phyloP scores from a whole-genome alignment of 2,888 invertebrate genomes.

The Eupelmus urozonus region DNA sequence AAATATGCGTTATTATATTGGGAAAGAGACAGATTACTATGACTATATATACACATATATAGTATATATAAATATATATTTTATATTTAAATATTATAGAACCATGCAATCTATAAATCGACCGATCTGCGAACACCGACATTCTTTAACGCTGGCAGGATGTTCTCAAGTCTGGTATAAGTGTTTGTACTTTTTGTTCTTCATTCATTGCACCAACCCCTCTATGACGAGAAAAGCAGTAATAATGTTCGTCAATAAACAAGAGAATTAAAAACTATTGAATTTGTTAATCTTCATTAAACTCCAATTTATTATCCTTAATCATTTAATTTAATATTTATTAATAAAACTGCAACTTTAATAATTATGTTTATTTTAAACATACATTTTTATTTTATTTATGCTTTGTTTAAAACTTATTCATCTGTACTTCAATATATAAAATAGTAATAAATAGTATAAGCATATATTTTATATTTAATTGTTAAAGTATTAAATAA shows the following conservation, averaged over 20 bases:
- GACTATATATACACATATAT: slow-evolving; percentile 63
- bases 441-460: no score
- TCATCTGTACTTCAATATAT: no score
- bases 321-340: no score
- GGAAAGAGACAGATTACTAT: slow-evolving; percentile 68
- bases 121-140: slow-evolving; percentile 66
- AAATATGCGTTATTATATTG: slow-evolving; percentile 71
- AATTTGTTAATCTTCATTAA: background rate
- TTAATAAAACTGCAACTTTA: no score
- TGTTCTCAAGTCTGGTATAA: slow-evolving; percentile 69
- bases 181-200: slow-evolving; percentile 67
- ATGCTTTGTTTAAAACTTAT: no score
- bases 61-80: slow-evolving; percentile 69
- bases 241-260: slow-evolving; percentile 70
- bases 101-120: slow-evolving; percentile 65
- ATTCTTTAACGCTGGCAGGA: slow-evolving; percentile 63
- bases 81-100: slow-evolving; percentile 71
- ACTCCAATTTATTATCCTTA: background rate
- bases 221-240: slow-evolving; percentile 63
- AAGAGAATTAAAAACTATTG: slow-evolving; percentile 57
- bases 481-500: background rate
- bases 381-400: no score
- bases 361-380: no score
- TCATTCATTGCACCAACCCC: slow-evolving; percentile 67
- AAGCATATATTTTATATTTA: background rate